phyloP scores from a whole-genome alignment of 2,113 vertebrate species.

The Grammomys surdaster region DNA sequence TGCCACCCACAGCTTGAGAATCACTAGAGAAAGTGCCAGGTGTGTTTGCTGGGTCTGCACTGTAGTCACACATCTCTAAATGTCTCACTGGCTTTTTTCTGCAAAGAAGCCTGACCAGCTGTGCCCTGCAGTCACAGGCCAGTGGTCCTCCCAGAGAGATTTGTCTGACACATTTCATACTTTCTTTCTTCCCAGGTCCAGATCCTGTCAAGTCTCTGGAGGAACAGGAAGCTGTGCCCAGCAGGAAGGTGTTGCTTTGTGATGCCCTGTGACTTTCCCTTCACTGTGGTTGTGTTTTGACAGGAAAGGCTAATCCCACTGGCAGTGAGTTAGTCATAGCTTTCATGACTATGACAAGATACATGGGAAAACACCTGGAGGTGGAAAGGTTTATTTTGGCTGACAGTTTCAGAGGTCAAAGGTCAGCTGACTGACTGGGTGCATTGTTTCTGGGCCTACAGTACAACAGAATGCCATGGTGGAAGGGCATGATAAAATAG shows the following conservation, averaged over 20 bases:
- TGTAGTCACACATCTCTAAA: neutral
- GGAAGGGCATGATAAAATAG: neutral
- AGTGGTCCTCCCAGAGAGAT: neutral
- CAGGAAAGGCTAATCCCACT: neutral
- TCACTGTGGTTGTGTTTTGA: neutral
- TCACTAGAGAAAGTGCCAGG: fast-evolving
- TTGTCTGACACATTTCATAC: fast-evolving
- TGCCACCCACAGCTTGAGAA: neutral
- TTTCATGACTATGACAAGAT: neutral
- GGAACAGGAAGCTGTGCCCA: neutral
- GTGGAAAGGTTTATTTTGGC: neutral
- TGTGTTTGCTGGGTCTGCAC: neutral
- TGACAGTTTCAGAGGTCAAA: neutral
- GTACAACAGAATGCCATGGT: neutral
- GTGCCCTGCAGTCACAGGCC: neutral
- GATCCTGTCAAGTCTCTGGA: neutral
- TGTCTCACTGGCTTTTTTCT: neutral
- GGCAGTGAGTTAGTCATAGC: neutral
- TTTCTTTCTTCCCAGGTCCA: fast-evolving
- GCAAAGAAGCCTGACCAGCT: neutral
- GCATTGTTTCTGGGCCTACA: neutral
- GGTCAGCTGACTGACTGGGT: neutral
- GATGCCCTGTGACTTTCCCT: neutral
- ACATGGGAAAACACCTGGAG: neutral
- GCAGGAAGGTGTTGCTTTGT: neutral